phyloP scores from a whole-genome alignment of 2,888 invertebrate species.

The Brachynemurus nebulosus region DNA sequence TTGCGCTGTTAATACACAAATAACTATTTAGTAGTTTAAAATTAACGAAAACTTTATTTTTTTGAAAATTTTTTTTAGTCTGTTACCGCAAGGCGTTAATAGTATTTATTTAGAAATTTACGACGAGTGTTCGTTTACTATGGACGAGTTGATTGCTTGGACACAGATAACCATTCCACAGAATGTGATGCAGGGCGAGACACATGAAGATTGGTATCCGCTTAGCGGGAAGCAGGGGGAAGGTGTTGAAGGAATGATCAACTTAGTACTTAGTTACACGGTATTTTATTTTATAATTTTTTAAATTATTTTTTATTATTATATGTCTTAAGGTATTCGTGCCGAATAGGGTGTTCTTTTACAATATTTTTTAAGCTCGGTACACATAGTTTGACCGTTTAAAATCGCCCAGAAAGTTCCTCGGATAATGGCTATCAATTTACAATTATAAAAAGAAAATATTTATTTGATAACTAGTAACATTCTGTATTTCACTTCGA shows the following conservation, averaged over 20 bases:
- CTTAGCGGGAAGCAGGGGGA: constrained; percentile 92
- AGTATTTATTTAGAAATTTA: constrained; percentile 86
- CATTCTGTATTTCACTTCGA: too few relatives aligned
- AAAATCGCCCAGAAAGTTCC: too few relatives aligned
- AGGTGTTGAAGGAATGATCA: constrained; percentile 84
- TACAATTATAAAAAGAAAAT: too few relatives aligned
- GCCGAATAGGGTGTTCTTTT: not conserved
- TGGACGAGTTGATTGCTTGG: constrained; percentile 94
- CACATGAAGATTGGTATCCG: constrained; percentile 90
- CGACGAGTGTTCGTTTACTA: constrained; percentile 92
- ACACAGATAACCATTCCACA: constrained; percentile 77
- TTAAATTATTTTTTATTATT: not conserved
- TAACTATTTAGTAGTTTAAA: constrained; percentile 17
- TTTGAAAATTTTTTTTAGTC: constrained; percentile 33
- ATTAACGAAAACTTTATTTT: not conserved
- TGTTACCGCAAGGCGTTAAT: constrained; percentile 78
- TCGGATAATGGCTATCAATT: too few relatives aligned
- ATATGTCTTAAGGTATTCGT: not conserved
- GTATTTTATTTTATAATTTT: constrained; percentile 27
- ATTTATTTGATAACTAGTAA: too few relatives aligned
- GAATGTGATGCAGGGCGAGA: constrained; percentile 72
- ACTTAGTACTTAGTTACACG: constrained; percentile 71
- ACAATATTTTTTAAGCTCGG: too few relatives aligned
- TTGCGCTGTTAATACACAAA: too few relatives aligned
- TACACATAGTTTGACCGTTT: too few relatives aligned